Conservation (phyloP, 2,797 vertebrate species). For the Diglossa cyanea region DNA sequence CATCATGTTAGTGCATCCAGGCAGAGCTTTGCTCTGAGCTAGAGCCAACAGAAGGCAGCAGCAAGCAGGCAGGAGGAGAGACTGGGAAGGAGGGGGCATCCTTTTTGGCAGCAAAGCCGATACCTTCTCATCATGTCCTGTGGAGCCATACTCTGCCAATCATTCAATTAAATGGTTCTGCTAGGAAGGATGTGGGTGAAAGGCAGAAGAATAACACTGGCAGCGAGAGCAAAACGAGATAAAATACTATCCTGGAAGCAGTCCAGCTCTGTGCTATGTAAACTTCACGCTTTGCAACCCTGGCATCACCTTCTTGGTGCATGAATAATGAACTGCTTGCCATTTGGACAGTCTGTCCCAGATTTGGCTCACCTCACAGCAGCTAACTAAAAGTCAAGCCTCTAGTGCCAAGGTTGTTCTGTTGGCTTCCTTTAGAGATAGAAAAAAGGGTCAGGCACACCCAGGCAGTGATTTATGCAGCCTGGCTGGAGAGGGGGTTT, state of each 20-base stretch:
- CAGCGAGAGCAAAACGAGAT: not conserved
- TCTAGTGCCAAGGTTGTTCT: not conserved
- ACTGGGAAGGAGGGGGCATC: not conserved
- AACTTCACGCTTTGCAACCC: not conserved
- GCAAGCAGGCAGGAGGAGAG: not conserved
- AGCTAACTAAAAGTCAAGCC: not conserved
- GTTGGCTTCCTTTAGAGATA: not conserved
- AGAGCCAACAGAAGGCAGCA: not conserved
- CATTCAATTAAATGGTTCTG: not conserved
- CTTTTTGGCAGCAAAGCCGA: not conserved
- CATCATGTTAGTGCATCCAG: not conserved
- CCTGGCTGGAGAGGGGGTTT: not conserved
- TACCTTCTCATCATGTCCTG: not conserved
- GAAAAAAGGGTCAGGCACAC: not conserved
- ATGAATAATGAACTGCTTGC: not conserved
- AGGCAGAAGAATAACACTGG: not conserved
- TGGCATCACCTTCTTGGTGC: not conserved
- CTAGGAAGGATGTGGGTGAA: not conserved
- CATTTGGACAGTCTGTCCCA: not conserved
- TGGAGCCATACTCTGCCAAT: not conserved
- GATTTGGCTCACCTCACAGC: not conserved
- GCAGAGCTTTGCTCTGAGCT: not conserved
- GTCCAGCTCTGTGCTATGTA: not conserved
- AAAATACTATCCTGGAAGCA: not conserved
- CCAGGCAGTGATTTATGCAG: not conserved